These are phyloP conservation scores for Melanaphis sacchari DNA, from an alignment of 1,140 invertebrate species.

Conservation along the genomic window DNA sequence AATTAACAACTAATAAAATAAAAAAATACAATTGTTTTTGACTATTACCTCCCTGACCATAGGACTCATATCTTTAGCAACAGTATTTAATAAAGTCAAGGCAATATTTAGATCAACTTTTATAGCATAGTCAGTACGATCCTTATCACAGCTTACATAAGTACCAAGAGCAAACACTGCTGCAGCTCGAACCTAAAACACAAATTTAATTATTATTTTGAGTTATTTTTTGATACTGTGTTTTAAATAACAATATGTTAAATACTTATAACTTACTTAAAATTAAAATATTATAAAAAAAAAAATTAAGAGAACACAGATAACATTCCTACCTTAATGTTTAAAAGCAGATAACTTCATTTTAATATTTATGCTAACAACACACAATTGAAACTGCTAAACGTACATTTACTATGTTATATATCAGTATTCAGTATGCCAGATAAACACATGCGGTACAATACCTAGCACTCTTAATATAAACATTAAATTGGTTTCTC, in stretches of 20 bases:
- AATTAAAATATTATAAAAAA: neutral
- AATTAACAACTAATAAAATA: neutral
- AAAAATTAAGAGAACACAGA: neutral
- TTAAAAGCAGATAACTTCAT: neutral
- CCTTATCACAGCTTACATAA: conserved; percentile 82
- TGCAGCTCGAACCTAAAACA: conserved; percentile 75
- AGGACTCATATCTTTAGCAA: conserved; percentile 83
- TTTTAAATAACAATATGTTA: neutral
- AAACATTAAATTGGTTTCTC: neutral
- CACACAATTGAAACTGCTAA: neutral
- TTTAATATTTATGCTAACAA: neutral
- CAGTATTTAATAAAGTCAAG: conserved; percentile 80
- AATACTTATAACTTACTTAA: neutral
- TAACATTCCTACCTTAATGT: neutral
- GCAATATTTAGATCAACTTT: conserved; percentile 91
- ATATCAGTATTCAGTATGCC: too few relatives aligned
- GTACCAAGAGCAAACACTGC: conserved; percentile 92
- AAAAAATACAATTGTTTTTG: neutral
- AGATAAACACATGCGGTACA: too few relatives aligned
- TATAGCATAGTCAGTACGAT: conserved; percentile 90
- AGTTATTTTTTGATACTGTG: neutral
- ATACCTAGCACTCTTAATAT: too few relatives aligned
- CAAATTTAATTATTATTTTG: neutral
- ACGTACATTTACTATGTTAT: neutral
- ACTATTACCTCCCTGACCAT: conserved; percentile 82